Conservation (phyloP, 2,888 invertebrate genomes). For the Lasioglossum leucozonium region DNA sequence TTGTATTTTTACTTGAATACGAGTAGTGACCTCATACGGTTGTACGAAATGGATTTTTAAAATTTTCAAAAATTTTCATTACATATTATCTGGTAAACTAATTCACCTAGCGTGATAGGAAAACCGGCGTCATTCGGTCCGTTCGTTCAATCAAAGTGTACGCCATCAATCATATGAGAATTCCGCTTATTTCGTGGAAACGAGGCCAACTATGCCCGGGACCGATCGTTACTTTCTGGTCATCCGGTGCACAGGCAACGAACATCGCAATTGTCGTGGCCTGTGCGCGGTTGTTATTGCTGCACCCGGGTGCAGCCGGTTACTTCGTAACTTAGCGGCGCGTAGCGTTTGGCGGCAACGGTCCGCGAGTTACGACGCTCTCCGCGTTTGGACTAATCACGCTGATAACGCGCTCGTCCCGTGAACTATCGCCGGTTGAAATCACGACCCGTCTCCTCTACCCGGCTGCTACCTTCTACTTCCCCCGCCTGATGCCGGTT, state of each 20-base stretch:
- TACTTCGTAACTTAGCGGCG: conserved; percentile 56
- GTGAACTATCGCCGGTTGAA: conserved; percentile 25
- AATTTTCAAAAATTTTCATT: too few species aligned
- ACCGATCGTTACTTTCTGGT: background rate
- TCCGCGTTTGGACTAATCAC: conserved; percentile 70
- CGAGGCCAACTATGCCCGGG: background rate
- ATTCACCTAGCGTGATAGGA: too few species aligned
- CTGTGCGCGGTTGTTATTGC: conserved; percentile 39
- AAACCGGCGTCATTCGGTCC: too few species aligned
- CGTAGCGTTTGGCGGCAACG: conserved; percentile 39
- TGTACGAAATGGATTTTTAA: too few species aligned
- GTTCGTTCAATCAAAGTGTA: too few species aligned
- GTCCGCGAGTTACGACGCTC: conserved; percentile 64
- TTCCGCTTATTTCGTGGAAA: background rate
- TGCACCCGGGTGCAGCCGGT: conserved; percentile 47
- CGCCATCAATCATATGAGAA: too few species aligned
- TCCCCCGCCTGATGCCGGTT: background rate
- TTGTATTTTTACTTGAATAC: background rate
- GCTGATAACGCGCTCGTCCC: conserved; percentile 46
- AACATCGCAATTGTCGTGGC: conserved; percentile 70
- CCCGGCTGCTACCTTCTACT: background rate
- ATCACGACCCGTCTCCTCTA: conserved; percentile 30
- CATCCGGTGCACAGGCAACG: conserved; percentile 48
- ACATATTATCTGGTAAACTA: too few species aligned
- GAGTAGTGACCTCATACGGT: background rate